phyloP scores from a whole-genome alignment of 2,797 vertebrate species.

The Acridotheres tristis region DNA sequence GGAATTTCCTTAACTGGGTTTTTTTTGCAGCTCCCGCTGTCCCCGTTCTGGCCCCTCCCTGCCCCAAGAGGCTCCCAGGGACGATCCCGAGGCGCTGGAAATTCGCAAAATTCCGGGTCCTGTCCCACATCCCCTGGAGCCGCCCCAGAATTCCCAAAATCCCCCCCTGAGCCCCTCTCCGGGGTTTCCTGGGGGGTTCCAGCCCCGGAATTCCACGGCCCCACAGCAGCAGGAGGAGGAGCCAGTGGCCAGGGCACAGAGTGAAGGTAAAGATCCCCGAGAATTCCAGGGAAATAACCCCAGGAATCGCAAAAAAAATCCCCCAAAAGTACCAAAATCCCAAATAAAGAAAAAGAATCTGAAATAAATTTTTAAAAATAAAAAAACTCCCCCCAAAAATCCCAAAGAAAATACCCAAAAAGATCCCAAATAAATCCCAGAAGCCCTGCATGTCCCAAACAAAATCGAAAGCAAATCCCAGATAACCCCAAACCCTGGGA shows the following conservation, averaged over 20 bases:
- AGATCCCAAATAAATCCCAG: too few species aligned
- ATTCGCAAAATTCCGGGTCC: background rate
- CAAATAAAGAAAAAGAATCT: too few species aligned
- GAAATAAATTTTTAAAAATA: background rate
- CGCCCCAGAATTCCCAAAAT: background rate
- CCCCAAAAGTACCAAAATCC: too few species aligned
- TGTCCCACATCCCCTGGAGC: background rate
- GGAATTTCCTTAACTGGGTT: background rate
- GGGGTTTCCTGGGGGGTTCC: background rate
- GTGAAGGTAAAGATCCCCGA: background rate
- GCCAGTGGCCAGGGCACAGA: rapidly evolving
- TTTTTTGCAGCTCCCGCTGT: background rate
- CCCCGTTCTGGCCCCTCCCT: background rate
- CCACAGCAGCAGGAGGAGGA: background rate
- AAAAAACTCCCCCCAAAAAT: too few species aligned
- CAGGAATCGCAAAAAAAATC: rapidly evolving
- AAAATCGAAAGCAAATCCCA: background rate
- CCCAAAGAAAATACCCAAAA: background rate
- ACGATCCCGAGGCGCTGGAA: background rate
- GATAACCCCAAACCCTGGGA: background rate
- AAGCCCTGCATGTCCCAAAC: background rate
- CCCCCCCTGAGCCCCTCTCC: background rate
- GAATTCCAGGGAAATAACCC: too few species aligned
- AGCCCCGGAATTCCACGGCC: background rate
- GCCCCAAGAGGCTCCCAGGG: background rate